Percentiles rank a stretch among this genome's conserved stretches.
These are phyloP conservation scores for Eublepharis macularius DNA, from an alignment of 2,113 vertebrate species.

Conservation along the genomic window DNA sequence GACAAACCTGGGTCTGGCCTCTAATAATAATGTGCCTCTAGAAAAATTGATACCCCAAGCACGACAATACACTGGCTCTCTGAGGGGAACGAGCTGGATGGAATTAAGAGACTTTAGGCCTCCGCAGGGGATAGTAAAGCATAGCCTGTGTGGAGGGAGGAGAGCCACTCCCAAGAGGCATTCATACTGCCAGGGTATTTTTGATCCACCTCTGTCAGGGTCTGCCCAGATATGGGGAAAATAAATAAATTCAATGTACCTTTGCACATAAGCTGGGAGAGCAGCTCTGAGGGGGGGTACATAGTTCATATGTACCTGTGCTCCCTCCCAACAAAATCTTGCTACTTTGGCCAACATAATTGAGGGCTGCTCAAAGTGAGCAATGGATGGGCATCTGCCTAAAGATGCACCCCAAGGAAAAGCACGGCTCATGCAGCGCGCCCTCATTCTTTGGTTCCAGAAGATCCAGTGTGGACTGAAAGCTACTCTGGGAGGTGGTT, in stretches of 20 bases:
- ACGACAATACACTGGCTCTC: too few relatives aligned
- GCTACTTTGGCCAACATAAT: not conserved
- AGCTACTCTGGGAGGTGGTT: rapidly evolving
- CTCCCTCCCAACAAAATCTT: not conserved
- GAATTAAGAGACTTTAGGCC: too few relatives aligned
- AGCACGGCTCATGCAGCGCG: not conserved
- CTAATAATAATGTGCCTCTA: too few relatives aligned
- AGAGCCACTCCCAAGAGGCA: not conserved
- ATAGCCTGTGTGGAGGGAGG: not conserved
- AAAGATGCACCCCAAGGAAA: not conserved
- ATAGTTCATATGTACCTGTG: not conserved
- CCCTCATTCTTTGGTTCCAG: not conserved
- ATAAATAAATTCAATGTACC: too few relatives aligned
- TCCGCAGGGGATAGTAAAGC: not conserved
- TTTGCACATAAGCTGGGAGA: not conserved
- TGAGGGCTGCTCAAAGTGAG: not conserved
- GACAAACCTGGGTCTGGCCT: not conserved
- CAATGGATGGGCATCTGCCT: not conserved
- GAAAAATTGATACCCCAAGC: too few relatives aligned
- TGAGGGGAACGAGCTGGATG: too few relatives aligned
- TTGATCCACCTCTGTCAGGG: not conserved
- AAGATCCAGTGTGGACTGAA: not conserved
- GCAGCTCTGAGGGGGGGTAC: not conserved
- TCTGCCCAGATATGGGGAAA: not conserved
- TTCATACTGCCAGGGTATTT: too few relatives aligned